Conservation (phyloP, 2,797 vertebrate species). For the Gobionotothen gibberifrons region DNA sequence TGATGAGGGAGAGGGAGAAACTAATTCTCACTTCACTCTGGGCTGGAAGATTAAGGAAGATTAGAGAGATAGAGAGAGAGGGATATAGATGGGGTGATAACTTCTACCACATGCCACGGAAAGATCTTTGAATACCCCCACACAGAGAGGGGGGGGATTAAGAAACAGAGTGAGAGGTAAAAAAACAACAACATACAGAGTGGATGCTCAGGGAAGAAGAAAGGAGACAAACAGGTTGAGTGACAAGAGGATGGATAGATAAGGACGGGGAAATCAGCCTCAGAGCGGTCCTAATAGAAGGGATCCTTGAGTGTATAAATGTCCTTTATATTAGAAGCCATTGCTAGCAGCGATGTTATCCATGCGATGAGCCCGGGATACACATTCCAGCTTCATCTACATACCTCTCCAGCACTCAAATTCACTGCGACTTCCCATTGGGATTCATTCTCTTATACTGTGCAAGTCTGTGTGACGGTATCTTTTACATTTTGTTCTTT, state of each 20-base stretch:
- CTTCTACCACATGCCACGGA: constrained; percentile 70
- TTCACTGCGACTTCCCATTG: constrained; percentile 61
- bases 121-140: constrained; percentile 74
- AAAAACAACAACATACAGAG: constrained; percentile 30
- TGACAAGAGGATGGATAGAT: constrained; percentile 67
- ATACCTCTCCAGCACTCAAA: constrained; percentile 50
- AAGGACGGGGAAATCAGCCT: constrained; percentile 72
- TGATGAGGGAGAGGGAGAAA: constrained; percentile 86
- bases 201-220: constrained; percentile 29
- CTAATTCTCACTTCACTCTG: constrained; percentile 89
- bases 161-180: constrained; percentile 52
- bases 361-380: constrained; percentile 58
- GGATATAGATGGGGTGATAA: constrained; percentile 78
- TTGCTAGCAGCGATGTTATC: constrained; percentile 63
- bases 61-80: constrained; percentile 83
- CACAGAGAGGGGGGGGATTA: constrained; percentile 63
- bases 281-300: constrained; percentile 68
- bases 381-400: constrained; percentile 77
- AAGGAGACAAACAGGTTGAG: constrained; percentile 60
- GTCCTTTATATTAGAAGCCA: constrained; percentile 62
- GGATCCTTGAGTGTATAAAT: constrained; percentile 61
- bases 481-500: constrained; percentile 69
- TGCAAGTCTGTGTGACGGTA: constrained; percentile 56
- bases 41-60: constrained; percentile 87
- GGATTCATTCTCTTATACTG: constrained; percentile 68